Evolutionary conservation across 2,888 invertebrate genomes (phyloP).

Genomic region (Rotaria sp.): DNA sequence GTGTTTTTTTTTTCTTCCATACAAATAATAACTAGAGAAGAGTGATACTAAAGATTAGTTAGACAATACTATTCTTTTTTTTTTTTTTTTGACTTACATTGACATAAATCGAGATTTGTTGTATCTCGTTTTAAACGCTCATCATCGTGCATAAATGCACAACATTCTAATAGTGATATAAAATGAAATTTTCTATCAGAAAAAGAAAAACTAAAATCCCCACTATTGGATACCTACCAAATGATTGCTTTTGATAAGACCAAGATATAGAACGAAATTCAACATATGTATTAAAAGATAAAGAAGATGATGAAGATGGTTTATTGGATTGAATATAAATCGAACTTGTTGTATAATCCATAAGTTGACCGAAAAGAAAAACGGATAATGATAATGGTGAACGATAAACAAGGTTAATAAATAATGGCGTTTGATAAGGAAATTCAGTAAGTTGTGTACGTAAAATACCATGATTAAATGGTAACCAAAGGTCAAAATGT

Average conservation of each 20-base stretch:
- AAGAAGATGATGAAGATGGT: neutral
- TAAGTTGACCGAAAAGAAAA: neutral
- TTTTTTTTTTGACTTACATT: neutral
- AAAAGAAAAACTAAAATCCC: neutral
- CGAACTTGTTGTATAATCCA: neutral
- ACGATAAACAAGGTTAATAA: neutral
- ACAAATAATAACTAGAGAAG: neutral
- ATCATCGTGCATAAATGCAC: neutral
- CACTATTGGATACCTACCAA: neutral
- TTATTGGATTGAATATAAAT: neutral
- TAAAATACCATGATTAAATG: neutral
- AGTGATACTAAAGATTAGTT: neutral
- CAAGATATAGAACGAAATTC: neutral
- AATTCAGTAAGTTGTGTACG: neutral
- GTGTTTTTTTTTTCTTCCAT: neutral
- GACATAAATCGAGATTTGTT: neutral
- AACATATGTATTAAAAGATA: neutral
- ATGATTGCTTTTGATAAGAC: neutral
- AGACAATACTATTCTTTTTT: neutral
- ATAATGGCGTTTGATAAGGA: neutral
- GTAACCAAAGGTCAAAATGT: neutral
- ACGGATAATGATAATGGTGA: neutral
- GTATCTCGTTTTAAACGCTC: neutral
- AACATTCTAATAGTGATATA: neutral
- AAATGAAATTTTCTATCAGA: neutral